These are phyloP conservation scores for Tursiops truncatus DNA, from an alignment of 2,113 vertebrate species.

Conservation along the genomic window DNA sequence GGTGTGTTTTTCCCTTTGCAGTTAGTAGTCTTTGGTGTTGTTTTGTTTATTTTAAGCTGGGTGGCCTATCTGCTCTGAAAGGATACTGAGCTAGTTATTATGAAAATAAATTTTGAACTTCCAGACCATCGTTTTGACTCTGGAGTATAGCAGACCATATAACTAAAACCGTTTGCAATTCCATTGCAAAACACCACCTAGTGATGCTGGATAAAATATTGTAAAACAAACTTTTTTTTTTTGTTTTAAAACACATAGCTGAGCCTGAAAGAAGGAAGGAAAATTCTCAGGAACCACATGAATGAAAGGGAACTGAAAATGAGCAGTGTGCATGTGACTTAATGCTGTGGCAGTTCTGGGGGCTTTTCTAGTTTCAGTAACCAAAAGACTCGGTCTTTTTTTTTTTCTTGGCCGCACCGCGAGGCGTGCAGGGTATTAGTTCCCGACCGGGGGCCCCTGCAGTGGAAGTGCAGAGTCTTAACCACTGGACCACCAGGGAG, in stretches of 20 bases:
- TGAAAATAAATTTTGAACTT: constrained; percentile 15
- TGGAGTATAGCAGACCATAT: background rate
- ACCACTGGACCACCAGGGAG: background rate
- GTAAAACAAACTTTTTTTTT: background rate
- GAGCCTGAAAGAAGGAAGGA: constrained; percentile 13
- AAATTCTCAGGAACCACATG: background rate
- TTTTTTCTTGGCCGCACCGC: background rate
- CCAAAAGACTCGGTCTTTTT: background rate
- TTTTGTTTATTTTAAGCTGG: background rate
- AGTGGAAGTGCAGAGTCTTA: background rate
- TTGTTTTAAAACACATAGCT: background rate
- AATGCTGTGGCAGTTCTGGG: background rate
- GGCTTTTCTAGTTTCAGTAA: background rate
- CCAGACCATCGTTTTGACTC: background rate
- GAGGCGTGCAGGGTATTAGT: background rate
- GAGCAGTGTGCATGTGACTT: background rate
- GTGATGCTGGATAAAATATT: background rate
- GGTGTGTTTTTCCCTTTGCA: background rate
- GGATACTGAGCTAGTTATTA: background rate
- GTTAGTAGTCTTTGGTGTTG: background rate
- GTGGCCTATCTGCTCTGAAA: background rate
- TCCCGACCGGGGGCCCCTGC: background rate
- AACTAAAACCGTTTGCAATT: background rate
- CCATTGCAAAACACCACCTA: background rate
- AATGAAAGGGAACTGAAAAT: background rate